Evolutionary conservation across 2,113 vertebrate genomes (phyloP), one percentile per base, ranked within the genome.

Genomic region (Corynorhinus townsendii): DNA sequence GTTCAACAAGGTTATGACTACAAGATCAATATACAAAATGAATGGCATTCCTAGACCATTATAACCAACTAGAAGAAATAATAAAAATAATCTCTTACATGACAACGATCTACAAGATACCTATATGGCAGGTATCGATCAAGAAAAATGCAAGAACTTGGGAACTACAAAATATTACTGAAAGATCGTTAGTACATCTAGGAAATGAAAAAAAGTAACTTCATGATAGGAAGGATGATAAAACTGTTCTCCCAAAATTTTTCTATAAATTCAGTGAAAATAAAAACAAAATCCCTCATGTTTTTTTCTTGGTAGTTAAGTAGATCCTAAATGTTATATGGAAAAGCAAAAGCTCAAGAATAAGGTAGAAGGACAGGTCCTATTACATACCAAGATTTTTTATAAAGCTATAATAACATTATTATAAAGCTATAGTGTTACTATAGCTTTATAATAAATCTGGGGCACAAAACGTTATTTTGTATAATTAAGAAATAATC

Each of bases 1-100:
- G 15, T 73, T 94, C 7, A 62, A 16, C 4, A 89, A 83, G 30
- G 7, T 76, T 92, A 19, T 68, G 47, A 47, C 52, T 84, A 33
- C 38, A 95, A 93, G 71, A 77, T 71, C 35, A 79, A 22, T 52
- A 26, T 87, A 62, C 24, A 94, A 85, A 94, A 83, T 71, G 19
- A 83, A 16, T 76, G 75, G 26, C 19, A 68, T 91, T 68, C 12
- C 28, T 84, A 11, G 73, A 76, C 49, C 33, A 22, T 68, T 33
- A 86, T 79, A 92, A 64, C 35, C 35, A 85, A 76, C 59, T 71
- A 86, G n/a, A 69, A 85, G 43, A 93, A n/a, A 52, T 59, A 82
- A 68, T 73, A 54, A 86, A 89, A 75, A n/a, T 81, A 82, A 54
- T 87, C 24, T 76, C 33, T 68, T n/a, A 33, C 2, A 22, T 59